phyloP scores from a whole-genome alignment of 2,888 invertebrate genomes.

The Cerastoderma edule region DNA sequence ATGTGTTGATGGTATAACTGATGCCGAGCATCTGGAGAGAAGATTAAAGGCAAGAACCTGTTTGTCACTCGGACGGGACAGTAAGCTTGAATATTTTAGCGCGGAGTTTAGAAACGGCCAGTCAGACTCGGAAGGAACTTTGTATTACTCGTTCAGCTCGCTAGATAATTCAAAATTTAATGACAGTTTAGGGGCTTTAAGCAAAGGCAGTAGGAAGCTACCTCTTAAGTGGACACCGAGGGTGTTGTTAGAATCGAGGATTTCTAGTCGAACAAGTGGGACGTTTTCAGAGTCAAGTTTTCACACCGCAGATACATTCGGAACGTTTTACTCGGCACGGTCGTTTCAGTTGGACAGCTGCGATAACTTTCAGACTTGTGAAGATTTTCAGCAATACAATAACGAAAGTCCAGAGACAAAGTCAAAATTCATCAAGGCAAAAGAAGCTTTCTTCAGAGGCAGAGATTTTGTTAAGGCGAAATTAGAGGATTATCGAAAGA shows the following conservation, averaged over 20 bases:
- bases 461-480: conserved; percentile 55
- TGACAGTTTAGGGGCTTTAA: conserved; percentile 18
- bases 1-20: conserved; percentile 25
- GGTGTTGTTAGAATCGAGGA: conserved; percentile 41
- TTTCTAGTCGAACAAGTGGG: conserved; percentile 37
- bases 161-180: conserved; percentile 33
- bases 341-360: conserved; percentile 52
- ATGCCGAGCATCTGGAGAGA: conserved; percentile 8
- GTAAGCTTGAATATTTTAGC: conserved; percentile 8
- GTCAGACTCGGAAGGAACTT: conserved; percentile 43
- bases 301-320: conserved; percentile 52
- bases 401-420: conserved; percentile 23
- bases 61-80: conserved; percentile 11
- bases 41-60: conserved; percentile 7
- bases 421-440: conserved; percentile 49
- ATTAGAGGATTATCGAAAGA: conserved; percentile 43
- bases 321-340: conserved; percentile 48
- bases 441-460: conserved; percentile 48
- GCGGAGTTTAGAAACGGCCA: background rate
- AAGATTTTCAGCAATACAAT: conserved; percentile 37
- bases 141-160: conserved; percentile 49
- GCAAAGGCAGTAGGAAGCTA: conserved; percentile 22
- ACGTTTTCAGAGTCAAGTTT: conserved; percentile 50
- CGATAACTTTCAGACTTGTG: conserved; percentile 58
- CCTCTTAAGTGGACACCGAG: conserved; percentile 51